Base-by-base conservation (phyloP, 2,888 invertebrate species). In the Drosophila ochracea region DNA sequence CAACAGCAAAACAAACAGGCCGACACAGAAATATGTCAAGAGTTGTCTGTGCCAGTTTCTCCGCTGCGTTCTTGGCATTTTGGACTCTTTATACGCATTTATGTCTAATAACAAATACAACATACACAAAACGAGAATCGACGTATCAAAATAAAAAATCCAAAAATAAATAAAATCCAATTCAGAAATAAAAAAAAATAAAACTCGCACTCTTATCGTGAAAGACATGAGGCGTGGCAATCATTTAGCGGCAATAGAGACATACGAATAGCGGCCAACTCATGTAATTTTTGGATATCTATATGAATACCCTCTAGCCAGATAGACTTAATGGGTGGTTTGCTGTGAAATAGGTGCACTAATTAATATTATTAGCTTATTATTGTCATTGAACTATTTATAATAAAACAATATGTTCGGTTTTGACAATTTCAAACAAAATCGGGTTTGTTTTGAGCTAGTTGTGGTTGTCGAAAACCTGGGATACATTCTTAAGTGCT, bases 21-120 rank as follows among this genome's bases (percentile, higher is more conserved):
- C 68, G 50, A 68, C n/a, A 31, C 41, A 57, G 43, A 78, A 80
- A 63, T 83, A 65, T 84, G 83, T 76, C 80, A 73, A 81, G 74
- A 84, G 75, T 82, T 73, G 81, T 78, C 54, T 82, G 68, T 74
- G 78, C 80, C 61, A 71, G 74, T 83, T 78, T 72, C 64, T 60
- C 30, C 69, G 28, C 7, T 43, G 31, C 21, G 73, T 69, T 63
- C 65, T 67, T 65, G 77, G 63, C 66, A 74, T 69, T 76, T 66
- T 63, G 39, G 76, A 41, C 73, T 59, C 54, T 67, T 53, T 57
- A n/a, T 19, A 25, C 25, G 19, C 35, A 53, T 35, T 49, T 33
- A 43, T 58, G 25, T 67, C 25, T 53, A 73, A 62, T 60, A 66
- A 57, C 69, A 70, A 30, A 39, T 54, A 67, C 62, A 68, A 69